Evolutionary conservation across 2,888 invertebrate genomes (phyloP).

Genomic region (Xylota segnis): DNA sequence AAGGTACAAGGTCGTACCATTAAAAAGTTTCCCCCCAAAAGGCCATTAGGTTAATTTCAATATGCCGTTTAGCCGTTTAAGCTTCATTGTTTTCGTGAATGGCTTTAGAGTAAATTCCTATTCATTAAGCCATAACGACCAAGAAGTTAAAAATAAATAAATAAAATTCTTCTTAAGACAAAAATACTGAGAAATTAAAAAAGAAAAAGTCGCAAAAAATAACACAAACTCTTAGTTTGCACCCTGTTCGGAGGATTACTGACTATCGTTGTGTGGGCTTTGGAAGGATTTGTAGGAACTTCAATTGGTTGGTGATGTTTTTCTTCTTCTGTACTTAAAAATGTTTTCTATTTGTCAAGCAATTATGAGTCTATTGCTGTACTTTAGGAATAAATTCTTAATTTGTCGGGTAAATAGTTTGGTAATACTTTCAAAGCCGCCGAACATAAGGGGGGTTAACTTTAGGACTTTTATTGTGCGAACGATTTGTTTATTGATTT

Average conservation of each 20-base stretch:
- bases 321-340: not conserved
- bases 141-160: conserved; percentile 31
- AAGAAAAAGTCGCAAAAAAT: not conserved
- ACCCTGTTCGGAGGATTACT: not conserved
- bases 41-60: conserved; percentile 28
- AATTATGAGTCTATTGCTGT: not conserved
- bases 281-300: conserved; percentile 4
- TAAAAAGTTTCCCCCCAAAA: conserved; percentile 7
- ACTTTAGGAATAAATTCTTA: not conserved
- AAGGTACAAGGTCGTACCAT: conserved; percentile 18
- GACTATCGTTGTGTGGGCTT: conserved; percentile 6
- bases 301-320: conserved; percentile 3
- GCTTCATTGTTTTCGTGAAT: conserved; percentile 38
- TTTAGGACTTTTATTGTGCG: not conserved
- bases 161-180: conserved; percentile 3
- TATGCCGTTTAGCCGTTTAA: conserved; percentile 27
- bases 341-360: conserved; percentile 12
- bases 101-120: conserved; percentile 24
- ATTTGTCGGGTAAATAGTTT: not conserved
- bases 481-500: not conserved
- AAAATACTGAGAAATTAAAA: not conserved
- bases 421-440: not conserved
- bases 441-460: not conserved
- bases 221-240: not conserved
- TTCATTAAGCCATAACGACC: conserved; percentile 40